Base-by-base conservation (phyloP, 2,113 vertebrate species). In the Lophius piscatorius region DNA sequence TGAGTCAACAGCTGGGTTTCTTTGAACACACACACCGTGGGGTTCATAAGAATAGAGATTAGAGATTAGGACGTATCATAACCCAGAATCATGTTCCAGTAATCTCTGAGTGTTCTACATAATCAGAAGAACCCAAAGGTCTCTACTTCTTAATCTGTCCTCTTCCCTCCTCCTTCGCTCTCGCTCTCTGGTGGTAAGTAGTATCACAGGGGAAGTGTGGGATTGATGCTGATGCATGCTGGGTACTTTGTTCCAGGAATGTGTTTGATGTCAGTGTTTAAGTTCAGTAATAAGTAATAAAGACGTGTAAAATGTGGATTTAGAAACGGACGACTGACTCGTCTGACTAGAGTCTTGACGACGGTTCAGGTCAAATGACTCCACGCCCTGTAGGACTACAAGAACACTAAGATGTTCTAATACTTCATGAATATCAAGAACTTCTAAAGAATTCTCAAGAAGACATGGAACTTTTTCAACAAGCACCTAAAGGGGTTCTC, bases 31-130 rank as follows among this genome's bases (percentile, higher is more conserved):
- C 1, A 26, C 20, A 34, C 9, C 9, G 29, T 12, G 8, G 9
- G 21, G 9, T 20, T 16, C 9, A 9, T 22, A 44, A 89, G 51
- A 51, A 34, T 57, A 70, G 89, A 90, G 80, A 88, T 88, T 86
- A 61, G 65, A 90, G 80, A 88, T 87, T 84, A 57, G 73, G 18
- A 35, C 23, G 34, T 57, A 68, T 81, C 50, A 74, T 71, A 60
- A 70, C 63, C 16, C 52, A 61, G 40, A 57, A 72, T 56, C 18
- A 38, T 46, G 65, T 36, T 26, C 41, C 62, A 81, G 78, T 74
- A 71, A 38, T 44, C 17, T 42, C 14, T n/a, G n/a, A n/a, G 13
- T 58, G 52, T 9, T 68, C 56, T 56, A 52, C 34, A 62, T 63
- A 44, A 67, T 55, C 26, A 34, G 17, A 61, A 58, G 60, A 33